These are phyloP conservation scores for Argya squamiceps DNA, from an alignment of 2,797 vertebrate genomes.

Conservation along the genomic window DNA sequence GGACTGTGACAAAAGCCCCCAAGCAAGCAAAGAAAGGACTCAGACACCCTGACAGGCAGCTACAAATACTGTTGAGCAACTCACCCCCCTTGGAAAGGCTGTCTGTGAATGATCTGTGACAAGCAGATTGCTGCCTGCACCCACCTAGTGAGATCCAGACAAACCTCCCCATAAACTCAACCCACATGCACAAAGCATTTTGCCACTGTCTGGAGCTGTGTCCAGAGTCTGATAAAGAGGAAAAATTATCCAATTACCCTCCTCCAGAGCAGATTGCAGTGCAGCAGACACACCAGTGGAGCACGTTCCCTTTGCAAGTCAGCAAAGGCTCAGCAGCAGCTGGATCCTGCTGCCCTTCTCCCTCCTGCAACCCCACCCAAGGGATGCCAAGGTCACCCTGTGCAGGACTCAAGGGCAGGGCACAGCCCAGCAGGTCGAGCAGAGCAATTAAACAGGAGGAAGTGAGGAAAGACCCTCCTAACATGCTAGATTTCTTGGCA, in stretches of 20 bases:
- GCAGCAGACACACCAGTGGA: background rate
- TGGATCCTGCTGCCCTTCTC: background rate
- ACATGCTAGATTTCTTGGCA: slow-evolving; percentile 23
- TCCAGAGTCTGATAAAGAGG: background rate
- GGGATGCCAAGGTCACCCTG: slow-evolving; percentile 18
- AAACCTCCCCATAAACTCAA: background rate
- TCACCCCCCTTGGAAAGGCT: background rate
- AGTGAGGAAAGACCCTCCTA: slow-evolving; percentile 25
- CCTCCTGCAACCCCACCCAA: slow-evolving; percentile 28
- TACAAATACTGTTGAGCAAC: background rate
- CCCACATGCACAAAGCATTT: background rate
- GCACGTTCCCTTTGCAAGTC: background rate
- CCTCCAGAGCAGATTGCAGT: background rate
- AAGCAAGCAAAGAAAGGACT: background rate
- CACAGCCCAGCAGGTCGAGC: slow-evolving; percentile 5
- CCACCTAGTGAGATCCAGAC: background rate
- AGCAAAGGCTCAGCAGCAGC: background rate
- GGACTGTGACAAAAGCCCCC: background rate
- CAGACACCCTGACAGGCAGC: background rate
- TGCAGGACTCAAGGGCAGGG: background rate
- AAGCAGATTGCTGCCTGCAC: background rate
- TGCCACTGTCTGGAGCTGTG: background rate
- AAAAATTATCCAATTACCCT: background rate
- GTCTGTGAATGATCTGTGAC: background rate
- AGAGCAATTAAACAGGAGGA: background rate